Base-by-base conservation (phyloP, 2,113 vertebrate genomes). In the Gambusia holbrooki region DNA sequence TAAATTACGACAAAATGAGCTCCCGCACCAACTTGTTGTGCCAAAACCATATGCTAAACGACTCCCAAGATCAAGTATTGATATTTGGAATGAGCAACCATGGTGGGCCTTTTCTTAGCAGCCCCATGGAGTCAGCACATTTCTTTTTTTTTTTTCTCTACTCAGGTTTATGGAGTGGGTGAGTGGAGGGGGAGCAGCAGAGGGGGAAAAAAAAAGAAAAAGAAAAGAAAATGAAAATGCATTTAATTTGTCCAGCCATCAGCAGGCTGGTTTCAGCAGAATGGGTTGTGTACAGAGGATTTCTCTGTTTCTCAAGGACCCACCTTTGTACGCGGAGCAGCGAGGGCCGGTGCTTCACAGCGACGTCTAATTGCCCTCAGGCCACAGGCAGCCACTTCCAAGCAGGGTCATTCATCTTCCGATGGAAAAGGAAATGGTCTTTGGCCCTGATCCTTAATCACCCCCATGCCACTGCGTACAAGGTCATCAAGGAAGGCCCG, bases 371-470 rank as follows among this genome's bases (percentile, higher is more conserved):
- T 95, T 94, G 92, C 91, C 91, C 89, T 1, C 70, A 82, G 87
- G 91, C 93, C 91, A 84, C 74, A 86, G 90, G 90, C 91, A 92
- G 91, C 88, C 88, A 85, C 84, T 94, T 93, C 90, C 89, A 90
- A 93, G 91, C 90, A 92, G 87, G 88, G 89, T 88, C 93, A 91
- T 94, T 91, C 87, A 92, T 94, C 93, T 94, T 94, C 87, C 88
- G 80, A 86, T 79, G 91, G 85, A 88, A 90, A 89, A 92, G 91
- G 89, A 92, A 93, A 93, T 89, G 90, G 87, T 94, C 86, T 90
- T 87, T 87, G 86, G 92, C 89, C 91, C 82, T 88, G 89, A 92
- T 94, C 91, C 88, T 94, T 94, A 94, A 94, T 94, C 94, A 94
- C 90, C 87, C 92, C 84, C 91, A 86, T 87, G 84, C 88, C 70